Evolutionary conservation across 2,797 vertebrate species (phyloP), one percentile per base, ranked within the genome.

Genomic region (Malurus leucopterus): DNA sequence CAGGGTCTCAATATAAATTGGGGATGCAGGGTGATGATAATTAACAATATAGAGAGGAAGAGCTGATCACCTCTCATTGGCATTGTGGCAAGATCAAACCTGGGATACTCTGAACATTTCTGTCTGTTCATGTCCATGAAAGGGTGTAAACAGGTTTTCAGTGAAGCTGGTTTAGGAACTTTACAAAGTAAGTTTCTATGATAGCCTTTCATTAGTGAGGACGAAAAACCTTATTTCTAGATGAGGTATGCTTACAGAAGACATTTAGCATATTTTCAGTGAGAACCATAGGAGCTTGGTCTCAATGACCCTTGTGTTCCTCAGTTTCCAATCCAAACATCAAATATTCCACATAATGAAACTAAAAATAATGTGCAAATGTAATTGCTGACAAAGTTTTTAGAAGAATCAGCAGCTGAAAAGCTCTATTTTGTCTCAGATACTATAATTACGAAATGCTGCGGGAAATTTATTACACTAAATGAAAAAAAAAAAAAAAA

Each of bases 221-320:
- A 46, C 77, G 44, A 30, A 62, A 58, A 84, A 24, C 58, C 54
- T 92, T 92, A 88, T 93, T 90, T 91, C 29, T 73, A 82, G 77
- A 79, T 82, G 61, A 73, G 58, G 54, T 64, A 76, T 91, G 83
- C 86, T 91, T 90, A 72, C 57, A 73, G 81, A 92, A 79, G 88
- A 81, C 36, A 15, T 82, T 82, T 54, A 91, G 29, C 57, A 41
- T 95, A 90, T 84, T 89, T 91, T 84, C 75, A 71, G 41, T 54
- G 74, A 76, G 80, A 93, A 58, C 59, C n/a, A 50, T 3, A 2
- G 54, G 65, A 76, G 69, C 61, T 64, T 86, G 68, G 51, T 73
- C 50, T 94, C 71, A 27, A 3, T 91, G 86, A 93, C 84, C 62
- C 65, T 76, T 82, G 32, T 81, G 36, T 76, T 88, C 68, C 23